phyloP scores from a whole-genome alignment of 2,888 invertebrate genomes.

The Electrophaes corylata region DNA sequence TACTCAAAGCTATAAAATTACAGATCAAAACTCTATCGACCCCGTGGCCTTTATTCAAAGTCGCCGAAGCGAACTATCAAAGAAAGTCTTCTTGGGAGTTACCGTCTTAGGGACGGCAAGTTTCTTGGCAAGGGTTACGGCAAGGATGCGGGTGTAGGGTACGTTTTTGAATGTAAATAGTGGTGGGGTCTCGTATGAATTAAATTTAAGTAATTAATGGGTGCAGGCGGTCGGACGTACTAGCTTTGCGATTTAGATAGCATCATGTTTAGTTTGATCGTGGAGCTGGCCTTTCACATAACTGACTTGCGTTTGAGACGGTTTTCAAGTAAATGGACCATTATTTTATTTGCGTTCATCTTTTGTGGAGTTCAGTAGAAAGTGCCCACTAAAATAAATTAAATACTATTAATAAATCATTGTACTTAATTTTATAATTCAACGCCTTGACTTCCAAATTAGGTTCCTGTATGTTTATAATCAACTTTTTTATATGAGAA shows the following conservation, averaged over 20 bases:
- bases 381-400: no score
- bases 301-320: slow-evolving; percentile 12
- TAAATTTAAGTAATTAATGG: slow-evolving; percentile 84
- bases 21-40: slow-evolving; percentile 83
- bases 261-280: slow-evolving; percentile 56
- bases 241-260: slow-evolving; percentile 56
- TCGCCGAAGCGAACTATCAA: slow-evolving; percentile 82
- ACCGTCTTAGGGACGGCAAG: slow-evolving; percentile 80
- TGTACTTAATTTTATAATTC: no score
- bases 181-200: slow-evolving; percentile 80
- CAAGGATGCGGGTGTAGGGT: slow-evolving; percentile 58
- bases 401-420: no score
- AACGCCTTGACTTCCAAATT: no score
- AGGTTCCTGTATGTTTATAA: no score
- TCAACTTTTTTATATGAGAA: no score
- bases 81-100: slow-evolving; percentile 82
- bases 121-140: slow-evolving; percentile 79
- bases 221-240: slow-evolving; percentile 47
- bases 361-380: no score
- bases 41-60: slow-evolving; percentile 79
- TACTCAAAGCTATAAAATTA: slow-evolving; percentile 83
- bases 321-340: no score
- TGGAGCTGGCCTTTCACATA: slow-evolving; percentile 26
- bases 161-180: slow-evolving; percentile 84
- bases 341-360: no score